Conservation (phyloP, 2,113 vertebrate genomes). For the Clarias batrachus region DNA sequence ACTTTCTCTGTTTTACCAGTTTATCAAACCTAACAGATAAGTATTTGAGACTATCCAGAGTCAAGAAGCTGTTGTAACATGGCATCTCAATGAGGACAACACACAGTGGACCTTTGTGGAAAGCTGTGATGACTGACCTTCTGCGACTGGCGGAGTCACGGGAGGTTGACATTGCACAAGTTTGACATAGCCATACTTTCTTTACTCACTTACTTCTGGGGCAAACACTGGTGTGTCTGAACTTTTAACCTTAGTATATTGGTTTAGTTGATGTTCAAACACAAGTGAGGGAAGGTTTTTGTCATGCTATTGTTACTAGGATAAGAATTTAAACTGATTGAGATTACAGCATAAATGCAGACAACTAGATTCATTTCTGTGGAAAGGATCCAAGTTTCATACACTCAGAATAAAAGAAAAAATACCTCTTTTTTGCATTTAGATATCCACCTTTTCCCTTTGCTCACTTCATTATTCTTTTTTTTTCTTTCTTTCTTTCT, state of each 20-base stretch:
- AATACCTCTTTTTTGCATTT: background rate
- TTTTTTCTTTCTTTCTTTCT: background rate
- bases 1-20: background rate
- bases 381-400: background rate
- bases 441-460: background rate
- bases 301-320: background rate
- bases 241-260: background rate
- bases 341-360: conserved; percentile 1
- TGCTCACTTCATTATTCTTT: background rate
- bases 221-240: background rate
- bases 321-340: background rate
- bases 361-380: background rate
- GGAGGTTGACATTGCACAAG: background rate
- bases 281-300: background rate
- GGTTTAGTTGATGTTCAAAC: conserved; percentile 5
- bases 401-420: background rate
- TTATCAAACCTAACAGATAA: background rate
- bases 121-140: background rate
- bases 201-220: background rate
- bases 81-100: background rate
- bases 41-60: background rate
- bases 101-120: background rate
- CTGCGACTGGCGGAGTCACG: too few relatives aligned
- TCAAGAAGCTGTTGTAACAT: background rate
- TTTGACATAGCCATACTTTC: background rate